A percentile compares a stretch with the other conserved stretches of the same genome.
These are phyloP conservation scores for Euspilapteryx auroguttella DNA, from an alignment of 2,888 invertebrate species.

Conservation along the genomic window DNA sequence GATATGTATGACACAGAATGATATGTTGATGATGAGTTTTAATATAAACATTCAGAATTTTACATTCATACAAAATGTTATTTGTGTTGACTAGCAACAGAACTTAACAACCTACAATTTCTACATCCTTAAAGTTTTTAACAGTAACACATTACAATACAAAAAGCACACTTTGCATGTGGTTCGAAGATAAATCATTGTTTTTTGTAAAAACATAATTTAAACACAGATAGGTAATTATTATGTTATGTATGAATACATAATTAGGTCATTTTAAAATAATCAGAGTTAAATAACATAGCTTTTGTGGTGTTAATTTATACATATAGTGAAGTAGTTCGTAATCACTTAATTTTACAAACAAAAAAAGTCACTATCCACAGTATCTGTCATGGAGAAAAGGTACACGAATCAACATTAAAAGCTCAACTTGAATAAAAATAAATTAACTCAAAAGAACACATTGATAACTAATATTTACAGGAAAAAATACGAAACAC, in stretches of 20 bases:
- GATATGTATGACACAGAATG: constrained; percentile 11
- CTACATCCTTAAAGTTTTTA: no score
- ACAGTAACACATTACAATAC: no score
- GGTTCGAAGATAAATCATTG: no score
- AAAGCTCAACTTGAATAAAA: constrained; percentile 40
- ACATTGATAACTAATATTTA: neutral
- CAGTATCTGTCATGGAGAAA: constrained; percentile 40
- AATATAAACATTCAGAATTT: constrained; percentile 1
- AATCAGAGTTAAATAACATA: no score
- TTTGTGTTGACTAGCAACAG: constrained; percentile 21
- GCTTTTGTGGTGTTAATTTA: no score
- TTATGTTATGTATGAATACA: no score
- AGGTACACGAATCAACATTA: constrained; percentile 24
- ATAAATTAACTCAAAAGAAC: constrained; percentile 10
- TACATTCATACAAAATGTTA: constrained; percentile 7
- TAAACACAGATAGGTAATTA: no score
- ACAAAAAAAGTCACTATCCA: constrained; percentile 17
- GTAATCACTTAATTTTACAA: no score
- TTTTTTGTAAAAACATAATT: no score
- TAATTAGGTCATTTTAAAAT: no score
- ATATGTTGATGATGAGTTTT: constrained; percentile 5
- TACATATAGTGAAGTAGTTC: no score
- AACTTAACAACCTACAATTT: constrained; percentile 4
- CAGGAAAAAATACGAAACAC: constrained; percentile 10
- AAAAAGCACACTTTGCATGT: no score